Conservation (phyloP, 2,797 vertebrate genomes). For the Acrossocheilus fasciatus region DNA sequence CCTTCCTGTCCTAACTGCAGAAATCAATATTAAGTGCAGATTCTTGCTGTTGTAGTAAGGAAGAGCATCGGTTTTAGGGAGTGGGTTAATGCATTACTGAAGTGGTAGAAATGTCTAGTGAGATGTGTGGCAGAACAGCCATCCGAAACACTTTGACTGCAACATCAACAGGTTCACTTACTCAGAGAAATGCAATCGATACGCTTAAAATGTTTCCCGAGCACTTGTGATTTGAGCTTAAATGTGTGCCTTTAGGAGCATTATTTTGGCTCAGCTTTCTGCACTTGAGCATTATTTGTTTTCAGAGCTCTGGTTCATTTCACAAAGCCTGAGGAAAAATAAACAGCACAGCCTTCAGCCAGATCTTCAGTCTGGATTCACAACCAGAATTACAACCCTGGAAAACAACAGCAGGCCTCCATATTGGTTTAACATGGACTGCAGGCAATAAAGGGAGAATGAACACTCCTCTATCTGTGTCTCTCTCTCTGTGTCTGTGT, state of each 20-base stretch:
- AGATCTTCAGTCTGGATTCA: constrained; percentile 11
- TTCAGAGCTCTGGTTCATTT: constrained; percentile 32
- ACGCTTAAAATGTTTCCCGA: constrained; percentile 1
- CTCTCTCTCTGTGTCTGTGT: constrained; percentile 1
- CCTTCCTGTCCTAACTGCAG: constrained; percentile 10
- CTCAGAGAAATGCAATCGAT: constrained; percentile 30
- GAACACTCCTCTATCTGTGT: constrained; percentile 11
- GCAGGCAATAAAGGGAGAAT: constrained; percentile 27
- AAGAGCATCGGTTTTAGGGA: constrained; percentile 62
- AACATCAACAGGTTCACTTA: constrained; percentile 6
- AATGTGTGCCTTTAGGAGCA: constrained; percentile 22
- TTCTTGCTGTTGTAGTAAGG: constrained; percentile 48
- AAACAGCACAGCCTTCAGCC: neutral
- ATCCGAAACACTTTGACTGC: constrained; percentile 12
- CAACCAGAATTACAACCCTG: constrained; percentile 32
- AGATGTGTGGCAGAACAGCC: constrained; percentile 35
- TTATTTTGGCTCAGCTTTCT: neutral
- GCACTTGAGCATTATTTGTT: neutral
- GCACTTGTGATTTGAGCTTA: neutral
- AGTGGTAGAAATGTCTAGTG: constrained; percentile 63
- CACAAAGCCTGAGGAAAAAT: constrained; percentile 38
- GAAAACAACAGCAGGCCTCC: constrained; percentile 33
- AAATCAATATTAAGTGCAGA: constrained; percentile 20
- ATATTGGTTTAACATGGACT: constrained; percentile 4
- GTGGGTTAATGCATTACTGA: constrained; percentile 64